Evolutionary conservation across 2,113 vertebrate species (phyloP).

Genomic region (Chionis minor): DNA sequence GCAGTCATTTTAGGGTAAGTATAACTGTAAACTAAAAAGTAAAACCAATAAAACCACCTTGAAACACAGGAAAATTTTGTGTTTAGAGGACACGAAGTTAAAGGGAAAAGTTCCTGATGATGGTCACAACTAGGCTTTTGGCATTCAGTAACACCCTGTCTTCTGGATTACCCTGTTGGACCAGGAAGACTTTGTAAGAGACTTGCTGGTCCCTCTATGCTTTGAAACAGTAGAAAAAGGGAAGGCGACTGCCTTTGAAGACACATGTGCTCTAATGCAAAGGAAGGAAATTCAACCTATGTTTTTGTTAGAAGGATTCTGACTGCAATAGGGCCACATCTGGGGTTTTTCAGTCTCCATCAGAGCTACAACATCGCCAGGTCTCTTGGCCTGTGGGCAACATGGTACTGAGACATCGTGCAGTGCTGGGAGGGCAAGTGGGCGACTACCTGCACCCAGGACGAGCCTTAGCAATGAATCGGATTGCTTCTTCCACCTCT

Average conservation of each 20-base stretch:
- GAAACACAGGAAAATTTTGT: neutral
- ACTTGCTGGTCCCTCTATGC: neutral
- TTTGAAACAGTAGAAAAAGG: neutral
- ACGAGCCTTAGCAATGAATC: neutral
- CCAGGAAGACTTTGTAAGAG: neutral
- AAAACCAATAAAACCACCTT: neutral
- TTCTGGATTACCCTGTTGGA: neutral
- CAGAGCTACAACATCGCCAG: neutral
- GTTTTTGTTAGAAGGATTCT: neutral
- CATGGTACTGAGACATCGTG: fast-evolving
- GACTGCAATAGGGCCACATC: neutral
- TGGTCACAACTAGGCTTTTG: neutral
- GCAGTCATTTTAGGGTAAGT: neutral
- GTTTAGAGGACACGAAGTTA: neutral
- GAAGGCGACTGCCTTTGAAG: fast-evolving
- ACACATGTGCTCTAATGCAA: neutral
- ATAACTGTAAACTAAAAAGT: neutral
- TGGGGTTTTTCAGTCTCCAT: neutral
- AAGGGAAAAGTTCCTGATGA: neutral
- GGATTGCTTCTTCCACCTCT: neutral
- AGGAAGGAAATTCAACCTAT: neutral
- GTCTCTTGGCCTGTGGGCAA: neutral
- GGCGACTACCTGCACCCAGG: fast-evolving
- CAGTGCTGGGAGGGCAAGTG: neutral
- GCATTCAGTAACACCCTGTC: neutral